Evolutionary conservation across 2,113 vertebrate species (phyloP), one percentile per base, ranked within the genome.

Genomic region (Polypterus bichir): DNA sequence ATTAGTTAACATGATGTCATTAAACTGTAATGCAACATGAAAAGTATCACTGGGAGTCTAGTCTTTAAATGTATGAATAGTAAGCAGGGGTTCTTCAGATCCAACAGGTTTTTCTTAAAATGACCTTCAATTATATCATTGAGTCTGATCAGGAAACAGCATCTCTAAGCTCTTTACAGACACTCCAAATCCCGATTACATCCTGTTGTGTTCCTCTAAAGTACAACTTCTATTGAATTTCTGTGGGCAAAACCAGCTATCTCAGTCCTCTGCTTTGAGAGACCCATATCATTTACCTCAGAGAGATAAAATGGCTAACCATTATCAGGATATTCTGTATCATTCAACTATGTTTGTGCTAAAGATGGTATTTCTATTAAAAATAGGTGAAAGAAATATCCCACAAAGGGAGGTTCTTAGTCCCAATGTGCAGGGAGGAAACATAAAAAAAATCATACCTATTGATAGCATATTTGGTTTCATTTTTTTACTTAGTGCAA

Each of bases 1-100:
- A 27, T 27, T 27, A 27, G 27, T 27, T 27, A 27, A 27, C 27
- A 27, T 27, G 27, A 27, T 27, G 27, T 27, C 27, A 59, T 62
- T 67, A 74, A 52, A 48, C 66, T 66, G 46, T 70, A 68, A 73
- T 70, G 60, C 48, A 73, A 75, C 68, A 67, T 56, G 69, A 27
- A 27, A 27, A 27, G 27, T 27, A 27, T 27, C 27, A 27, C 27
- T 27, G 27, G 27, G 27, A 27, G 27, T 27, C 27, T 27, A 27
- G 27, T 27, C 27, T 27, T 27, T 27, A 27, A 27, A 27, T 27
- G 27, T 27, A 27, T 27, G 27, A 27, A 27, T 27, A 27, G 27
- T 27, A 27, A 27, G 27, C 27, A 27, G 27, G 27, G 27, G 27
- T 27, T 27, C 27, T 27, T 27, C 27, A 27, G 27, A 27, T 27